Evolutionary conservation across 2,113 vertebrate species (phyloP).

Genomic region (Actinemys pallida): DNA sequence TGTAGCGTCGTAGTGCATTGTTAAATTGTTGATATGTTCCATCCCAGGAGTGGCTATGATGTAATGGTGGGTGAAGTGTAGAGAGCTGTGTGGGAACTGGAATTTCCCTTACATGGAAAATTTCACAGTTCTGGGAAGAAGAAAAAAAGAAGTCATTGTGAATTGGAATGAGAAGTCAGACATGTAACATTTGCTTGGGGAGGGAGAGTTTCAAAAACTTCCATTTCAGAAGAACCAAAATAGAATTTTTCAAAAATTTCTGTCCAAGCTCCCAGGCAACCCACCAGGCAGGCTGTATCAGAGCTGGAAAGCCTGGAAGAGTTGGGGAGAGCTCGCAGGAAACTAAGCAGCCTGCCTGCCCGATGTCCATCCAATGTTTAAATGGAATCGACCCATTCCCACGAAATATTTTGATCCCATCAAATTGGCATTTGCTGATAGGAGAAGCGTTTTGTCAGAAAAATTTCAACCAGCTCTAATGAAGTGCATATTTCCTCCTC

Average conservation of each 20-base stretch:
- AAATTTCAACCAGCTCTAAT: background rate
- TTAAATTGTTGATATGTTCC: accelerated
- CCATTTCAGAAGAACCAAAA: background rate
- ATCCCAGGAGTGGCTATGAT: accelerated
- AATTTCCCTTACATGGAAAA: background rate
- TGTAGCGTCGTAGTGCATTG: background rate
- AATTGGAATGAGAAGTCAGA: background rate
- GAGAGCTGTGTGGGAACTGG: background rate
- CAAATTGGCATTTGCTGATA: background rate
- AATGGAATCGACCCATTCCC: background rate
- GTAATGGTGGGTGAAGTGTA: background rate
- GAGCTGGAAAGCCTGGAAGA: background rate
- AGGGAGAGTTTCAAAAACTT: background rate
- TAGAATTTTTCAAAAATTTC: background rate
- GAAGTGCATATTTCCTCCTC: background rate
- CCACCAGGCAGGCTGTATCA: background rate
- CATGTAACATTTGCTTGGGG: background rate
- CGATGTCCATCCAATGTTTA: background rate
- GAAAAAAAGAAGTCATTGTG: background rate
- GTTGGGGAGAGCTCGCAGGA: background rate
- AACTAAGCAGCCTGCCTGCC: background rate
- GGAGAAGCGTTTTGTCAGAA: background rate
- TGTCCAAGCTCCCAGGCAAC: background rate
- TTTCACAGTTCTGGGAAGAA: background rate
- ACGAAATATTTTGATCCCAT: background rate